Evolutionary conservation across 2,797 vertebrate genomes (phyloP), one percentile per base, ranked within the genome.

Genomic region (Potorous gilbertii): DNA sequence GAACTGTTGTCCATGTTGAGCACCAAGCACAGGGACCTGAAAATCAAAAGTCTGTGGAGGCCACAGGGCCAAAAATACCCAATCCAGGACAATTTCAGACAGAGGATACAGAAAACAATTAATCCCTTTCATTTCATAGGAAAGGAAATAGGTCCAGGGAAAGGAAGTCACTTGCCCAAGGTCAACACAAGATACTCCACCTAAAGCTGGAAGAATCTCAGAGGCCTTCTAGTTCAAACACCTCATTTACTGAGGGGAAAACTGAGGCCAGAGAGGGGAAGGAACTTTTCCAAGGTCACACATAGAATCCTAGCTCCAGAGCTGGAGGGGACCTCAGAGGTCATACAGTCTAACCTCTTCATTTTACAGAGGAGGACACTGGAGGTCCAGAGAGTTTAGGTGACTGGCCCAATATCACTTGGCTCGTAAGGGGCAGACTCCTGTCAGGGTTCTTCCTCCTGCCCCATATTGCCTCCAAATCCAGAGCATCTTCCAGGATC

Each of bases 1-100:
- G 97, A 98, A 95, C 97, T 97, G 97, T 98, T 98, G 96, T 95
- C 97, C 97, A 97, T 98, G 96, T 96, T 81, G 74, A 98, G 97
- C 98, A 98, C 96, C 98, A 98, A 98, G 97, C 96, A 97, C 95
- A 96, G 21, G 74, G 9, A n/a, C 74, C 74, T 46, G 40, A 81
- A 46, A 81, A 46, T 81, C 66, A 81, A 81, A 81, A 81, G 66
- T n/a, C 66, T 81, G 18, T 46, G 66, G 66, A 81, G 40, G 74
- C 21, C 40, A 81, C 21, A 27, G 74, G 21, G 9, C 1, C 9
- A 46, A 46, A 46, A 46, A 81, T 81, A 10, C 8, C 66, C 2
- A 1, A 46, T 46, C 1, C 18, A 46, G 66, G 66, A 27, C 18
- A 27, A 81, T 46, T 81, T 81, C 29, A 27, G 21, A 81, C 40